Conservation (phyloP, 2,888 invertebrate genomes). For the Scaptomyza flava region DNA sequence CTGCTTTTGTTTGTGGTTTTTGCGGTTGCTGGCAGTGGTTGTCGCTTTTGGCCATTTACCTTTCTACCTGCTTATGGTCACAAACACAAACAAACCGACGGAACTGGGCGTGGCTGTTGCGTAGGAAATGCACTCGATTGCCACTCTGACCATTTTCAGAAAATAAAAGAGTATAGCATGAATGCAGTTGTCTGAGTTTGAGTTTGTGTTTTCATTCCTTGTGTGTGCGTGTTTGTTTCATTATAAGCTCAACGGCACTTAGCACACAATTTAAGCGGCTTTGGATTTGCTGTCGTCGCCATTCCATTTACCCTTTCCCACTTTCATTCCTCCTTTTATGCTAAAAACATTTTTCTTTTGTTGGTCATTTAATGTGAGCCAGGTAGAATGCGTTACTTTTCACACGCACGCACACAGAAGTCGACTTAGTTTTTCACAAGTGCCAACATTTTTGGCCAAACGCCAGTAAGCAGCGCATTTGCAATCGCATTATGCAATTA, state of each 20-base stretch:
- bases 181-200: constrained; percentile 7
- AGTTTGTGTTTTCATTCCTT: constrained; percentile 7
- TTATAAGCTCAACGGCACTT: constrained; percentile 74
- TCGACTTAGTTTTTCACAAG: constrained; percentile 44
- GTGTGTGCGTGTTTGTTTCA: constrained; percentile 51
- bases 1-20: constrained; percentile 67
- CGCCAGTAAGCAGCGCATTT: not conserved
- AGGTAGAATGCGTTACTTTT: constrained; percentile 28
- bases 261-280: constrained; percentile 75
- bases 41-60: constrained; percentile 63
- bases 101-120: constrained; percentile 61
- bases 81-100: constrained; percentile 44
- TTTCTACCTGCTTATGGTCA: constrained; percentile 39
- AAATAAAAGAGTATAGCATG: not conserved
- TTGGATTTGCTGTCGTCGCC: constrained; percentile 52
- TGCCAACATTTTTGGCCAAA: constrained; percentile 43
- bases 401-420: constrained; percentile 5
- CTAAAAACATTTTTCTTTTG: constrained; percentile 11
- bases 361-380: constrained; percentile 17
- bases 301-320: constrained; percentile 1
- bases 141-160: constrained; percentile 28
- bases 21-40: constrained; percentile 58
- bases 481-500: constrained; percentile 69
- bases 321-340: constrained; percentile 6
- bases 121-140: constrained; percentile 53